These are phyloP conservation scores for Alosa sapidissima DNA, from an alignment of 2,797 vertebrate species.

Conservation along the genomic window DNA sequence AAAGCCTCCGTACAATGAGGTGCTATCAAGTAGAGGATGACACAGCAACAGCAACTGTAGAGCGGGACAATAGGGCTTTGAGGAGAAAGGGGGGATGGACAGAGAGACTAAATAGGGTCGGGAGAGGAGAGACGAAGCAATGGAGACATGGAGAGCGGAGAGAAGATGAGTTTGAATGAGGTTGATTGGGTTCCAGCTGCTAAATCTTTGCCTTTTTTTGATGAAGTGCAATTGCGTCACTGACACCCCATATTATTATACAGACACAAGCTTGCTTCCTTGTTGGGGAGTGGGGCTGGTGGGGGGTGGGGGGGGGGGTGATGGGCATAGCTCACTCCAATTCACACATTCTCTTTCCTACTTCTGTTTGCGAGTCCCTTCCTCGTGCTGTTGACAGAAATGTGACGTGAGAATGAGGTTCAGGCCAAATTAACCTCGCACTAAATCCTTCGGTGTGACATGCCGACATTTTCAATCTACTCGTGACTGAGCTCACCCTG, in stretches of 20 bases:
- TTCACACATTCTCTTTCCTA: not conserved
- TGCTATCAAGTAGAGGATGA: not conserved
- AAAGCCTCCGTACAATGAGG: not conserved
- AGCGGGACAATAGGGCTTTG: not conserved
- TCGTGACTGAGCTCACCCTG: not conserved
- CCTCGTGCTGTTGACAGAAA: not conserved
- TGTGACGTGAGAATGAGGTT: not conserved
- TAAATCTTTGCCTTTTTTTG: not conserved
- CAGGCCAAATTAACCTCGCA: not conserved
- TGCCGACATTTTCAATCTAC: not conserved
- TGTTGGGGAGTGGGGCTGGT: not conserved
- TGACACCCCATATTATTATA: not conserved
- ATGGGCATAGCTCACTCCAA: not conserved
- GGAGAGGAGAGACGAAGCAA: not conserved
- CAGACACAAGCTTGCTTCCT: not conserved
- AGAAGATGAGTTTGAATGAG: not conserved
- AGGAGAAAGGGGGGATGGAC: not conserved
- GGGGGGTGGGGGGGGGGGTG: no score
- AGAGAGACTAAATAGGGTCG: not conserved
- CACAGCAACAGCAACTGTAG: not conserved
- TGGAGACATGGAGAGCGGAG: not conserved
- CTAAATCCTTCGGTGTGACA: not conserved
- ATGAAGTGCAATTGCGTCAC: not conserved
- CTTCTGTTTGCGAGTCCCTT: not conserved
- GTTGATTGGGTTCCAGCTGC: constrained; percentile 9